Conservation (phyloP, 2,113 vertebrate genomes). For the Chloebia gouldiae region DNA sequence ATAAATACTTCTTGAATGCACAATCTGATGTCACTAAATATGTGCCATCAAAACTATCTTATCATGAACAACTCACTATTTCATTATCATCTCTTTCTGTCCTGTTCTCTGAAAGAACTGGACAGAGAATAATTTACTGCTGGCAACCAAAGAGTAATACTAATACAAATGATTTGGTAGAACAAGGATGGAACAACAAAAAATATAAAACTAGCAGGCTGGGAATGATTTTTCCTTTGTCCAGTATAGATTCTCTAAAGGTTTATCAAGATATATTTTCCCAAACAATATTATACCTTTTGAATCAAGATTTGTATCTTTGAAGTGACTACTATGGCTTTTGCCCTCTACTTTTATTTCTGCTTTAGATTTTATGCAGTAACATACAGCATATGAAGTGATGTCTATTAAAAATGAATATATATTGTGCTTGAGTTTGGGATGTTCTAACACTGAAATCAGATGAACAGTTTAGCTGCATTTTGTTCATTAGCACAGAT, state of each 20-base stretch:
- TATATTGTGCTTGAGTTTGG: not conserved
- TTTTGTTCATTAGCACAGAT: not conserved
- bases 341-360: not conserved
- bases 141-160: not conserved
- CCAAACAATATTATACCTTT: not conserved
- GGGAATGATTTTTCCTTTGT: not conserved
- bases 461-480: not conserved
- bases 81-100: not conserved
- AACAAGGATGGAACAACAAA: not conserved
- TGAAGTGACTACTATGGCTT: not conserved
- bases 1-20: constrained; percentile 34
- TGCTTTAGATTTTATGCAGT: not conserved
- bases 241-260: not conserved
- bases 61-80: not conserved
- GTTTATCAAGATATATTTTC: not conserved
- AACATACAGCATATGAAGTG: not conserved
- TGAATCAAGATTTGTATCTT: not conserved
- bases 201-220: not conserved
- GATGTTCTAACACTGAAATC: not conserved
- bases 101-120: not conserved
- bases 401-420: not conserved
- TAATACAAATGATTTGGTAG: not conserved
- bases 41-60: not conserved
- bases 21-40: not conserved
- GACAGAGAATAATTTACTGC: not conserved